Evolutionary conservation across 2,113 vertebrate genomes (phyloP).

Genomic region (Apodemus sylvaticus): DNA sequence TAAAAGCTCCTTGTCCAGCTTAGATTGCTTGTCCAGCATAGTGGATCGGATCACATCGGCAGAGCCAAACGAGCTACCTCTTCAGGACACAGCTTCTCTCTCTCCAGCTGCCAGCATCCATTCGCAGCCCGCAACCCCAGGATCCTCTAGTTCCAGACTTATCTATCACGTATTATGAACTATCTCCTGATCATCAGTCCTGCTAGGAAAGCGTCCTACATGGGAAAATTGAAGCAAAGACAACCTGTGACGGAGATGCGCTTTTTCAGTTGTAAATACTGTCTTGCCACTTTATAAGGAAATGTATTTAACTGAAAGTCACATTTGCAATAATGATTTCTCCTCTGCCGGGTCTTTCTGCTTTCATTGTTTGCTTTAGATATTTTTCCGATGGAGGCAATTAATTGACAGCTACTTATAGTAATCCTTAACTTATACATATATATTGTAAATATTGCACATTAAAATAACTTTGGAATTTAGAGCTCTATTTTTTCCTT

Average conservation of each 20-base stretch:
- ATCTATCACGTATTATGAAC: conserved; percentile 96
- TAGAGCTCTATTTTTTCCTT: conserved; percentile 61
- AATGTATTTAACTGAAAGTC: conserved; percentile 77
- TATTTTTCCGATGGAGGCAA: conserved; percentile 42
- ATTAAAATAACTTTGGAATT: conserved; percentile 61
- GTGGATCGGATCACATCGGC: conserved; percentile 94
- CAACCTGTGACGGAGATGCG: conserved; percentile 46
- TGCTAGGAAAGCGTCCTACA: background rate
- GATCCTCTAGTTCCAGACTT: conserved; percentile 88
- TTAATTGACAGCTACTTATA: conserved; percentile 50
- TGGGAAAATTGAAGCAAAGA: conserved; percentile 19
- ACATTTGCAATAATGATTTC: conserved; percentile 46
- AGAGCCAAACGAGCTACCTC: conserved; percentile 82
- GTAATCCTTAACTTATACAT: conserved; percentile 73
- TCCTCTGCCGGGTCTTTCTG: background rate
- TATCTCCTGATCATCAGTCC: conserved; percentile 1
- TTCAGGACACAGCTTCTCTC: conserved; percentile 83
- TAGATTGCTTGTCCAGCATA: conserved; percentile 97
- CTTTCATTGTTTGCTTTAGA: background rate
- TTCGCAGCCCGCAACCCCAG: conserved; percentile 91
- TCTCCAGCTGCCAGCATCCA: conserved; percentile 88
- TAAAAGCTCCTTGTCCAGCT: conserved; percentile 90
- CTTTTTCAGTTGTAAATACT: conserved; percentile 70
- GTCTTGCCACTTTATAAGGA: conserved; percentile 68
- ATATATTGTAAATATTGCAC: conserved; percentile 66